These are phyloP conservation scores for Lordiphosa clarofinis DNA, from an alignment of 1,140 invertebrate species.

Conservation along the genomic window DNA sequence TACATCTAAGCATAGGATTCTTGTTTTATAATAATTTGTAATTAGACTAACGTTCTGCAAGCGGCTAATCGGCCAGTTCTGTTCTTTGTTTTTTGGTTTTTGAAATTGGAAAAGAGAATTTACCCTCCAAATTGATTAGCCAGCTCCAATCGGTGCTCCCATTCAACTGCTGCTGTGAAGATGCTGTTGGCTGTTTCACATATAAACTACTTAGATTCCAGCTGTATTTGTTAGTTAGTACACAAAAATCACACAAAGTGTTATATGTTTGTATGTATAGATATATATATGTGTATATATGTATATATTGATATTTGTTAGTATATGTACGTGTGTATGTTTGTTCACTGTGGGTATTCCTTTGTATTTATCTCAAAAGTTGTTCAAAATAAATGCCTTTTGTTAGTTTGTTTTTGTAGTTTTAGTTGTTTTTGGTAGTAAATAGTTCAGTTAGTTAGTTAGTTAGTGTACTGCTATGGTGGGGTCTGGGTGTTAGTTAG, in stretches of 20 bases:
- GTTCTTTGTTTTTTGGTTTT: conserved; percentile 1
- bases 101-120: conserved; percentile 13
- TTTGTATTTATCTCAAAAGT: conserved; percentile 59
- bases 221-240: conserved; percentile 18
- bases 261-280: conserved; percentile 3
- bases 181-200: conserved; percentile 25
- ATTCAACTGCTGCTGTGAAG: conserved; percentile 21
- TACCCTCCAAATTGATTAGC: conserved; percentile 9
- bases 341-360: conserved; percentile 25
- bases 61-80: conserved; percentile 39
- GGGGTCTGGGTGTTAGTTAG: conserved; percentile 34
- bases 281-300: conserved; percentile 26
- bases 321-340: conserved; percentile 12
- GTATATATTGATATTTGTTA: conserved; percentile 13
- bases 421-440: conserved; percentile 46
- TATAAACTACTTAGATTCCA: conserved; percentile 19
- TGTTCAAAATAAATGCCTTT: conserved; percentile 76
- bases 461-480: conserved; percentile 40
- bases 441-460: conserved; percentile 58
- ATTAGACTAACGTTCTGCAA: conserved; percentile 12
- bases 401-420: conserved; percentile 58
- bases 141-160: conserved; percentile 23
- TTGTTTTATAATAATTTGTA: conserved; percentile 19
- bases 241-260: conserved; percentile 41
- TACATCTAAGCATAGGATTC: conserved; percentile 31